Evolutionary conservation across 2,888 invertebrate species (phyloP).

Genomic region (Taenaris catops): DNA sequence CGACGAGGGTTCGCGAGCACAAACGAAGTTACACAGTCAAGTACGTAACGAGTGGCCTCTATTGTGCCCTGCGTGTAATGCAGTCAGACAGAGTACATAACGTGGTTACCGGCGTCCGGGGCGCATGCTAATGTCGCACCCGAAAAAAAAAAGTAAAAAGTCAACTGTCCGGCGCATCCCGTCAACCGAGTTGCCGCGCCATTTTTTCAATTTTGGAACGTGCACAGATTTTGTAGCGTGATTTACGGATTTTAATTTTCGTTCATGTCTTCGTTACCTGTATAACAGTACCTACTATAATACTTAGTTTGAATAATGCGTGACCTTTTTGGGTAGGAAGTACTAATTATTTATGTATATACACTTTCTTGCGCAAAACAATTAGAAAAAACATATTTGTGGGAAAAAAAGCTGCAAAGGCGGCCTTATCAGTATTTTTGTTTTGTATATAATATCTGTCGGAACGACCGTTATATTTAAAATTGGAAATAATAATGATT

Average conservation of each 20-base stretch:
- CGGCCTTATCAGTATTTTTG: no score
- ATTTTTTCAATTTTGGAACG: constrained; percentile 21
- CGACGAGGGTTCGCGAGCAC: constrained; percentile 43
- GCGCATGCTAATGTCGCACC: constrained; percentile 58
- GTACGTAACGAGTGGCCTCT: constrained; percentile 73
- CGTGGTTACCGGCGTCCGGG: constrained; percentile 57
- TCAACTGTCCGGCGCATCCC: constrained; percentile 27
- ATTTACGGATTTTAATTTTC: constrained; percentile 13
- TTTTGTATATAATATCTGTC: no score
- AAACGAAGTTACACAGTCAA: constrained; percentile 79
- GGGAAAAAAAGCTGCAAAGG: no score
- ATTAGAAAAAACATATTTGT: no score
- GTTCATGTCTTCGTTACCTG: not conserved
- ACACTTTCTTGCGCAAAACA: no score
- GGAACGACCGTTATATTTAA: no score
- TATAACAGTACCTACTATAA: no score
- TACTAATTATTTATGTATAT: no score
- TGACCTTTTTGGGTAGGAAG: no score
- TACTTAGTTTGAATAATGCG: no score
- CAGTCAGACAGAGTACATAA: constrained; percentile 43
- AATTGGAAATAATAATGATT: no score
- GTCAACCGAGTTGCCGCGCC: constrained; percentile 21
- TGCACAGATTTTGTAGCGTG: constrained; percentile 20
- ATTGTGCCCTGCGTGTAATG: constrained; percentile 49
- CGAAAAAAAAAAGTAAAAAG: constrained; percentile 36